phyloP scores from a whole-genome alignment of 1,140 invertebrate species.

The Zophobas morio region DNA sequence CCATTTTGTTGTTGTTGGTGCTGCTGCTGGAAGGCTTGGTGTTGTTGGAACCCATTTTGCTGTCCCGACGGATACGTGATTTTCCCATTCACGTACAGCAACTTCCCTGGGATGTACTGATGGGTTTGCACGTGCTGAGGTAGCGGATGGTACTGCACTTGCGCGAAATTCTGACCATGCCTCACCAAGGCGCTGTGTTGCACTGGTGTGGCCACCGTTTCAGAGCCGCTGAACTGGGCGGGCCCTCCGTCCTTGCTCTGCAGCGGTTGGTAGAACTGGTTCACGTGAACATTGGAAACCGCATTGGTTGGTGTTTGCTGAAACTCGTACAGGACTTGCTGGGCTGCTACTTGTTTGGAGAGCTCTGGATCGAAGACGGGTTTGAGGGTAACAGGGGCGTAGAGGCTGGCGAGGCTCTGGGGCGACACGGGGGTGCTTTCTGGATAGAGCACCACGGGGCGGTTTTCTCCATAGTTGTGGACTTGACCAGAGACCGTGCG shows the following conservation, averaged over 20 bases:
- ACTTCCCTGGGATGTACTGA: conserved; percentile 53
- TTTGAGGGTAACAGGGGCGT: conserved; percentile 29
- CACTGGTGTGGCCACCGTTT: conserved; percentile 55
- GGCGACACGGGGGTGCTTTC: conserved; percentile 19
- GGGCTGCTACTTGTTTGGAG: conserved; percentile 58
- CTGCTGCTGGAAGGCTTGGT: background rate
- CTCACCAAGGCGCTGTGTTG: conserved; percentile 54
- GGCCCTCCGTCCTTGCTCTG: conserved; percentile 7
- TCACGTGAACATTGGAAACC: conserved; percentile 59
- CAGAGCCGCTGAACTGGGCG: conserved; percentile 45
- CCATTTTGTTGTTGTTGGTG: conserved; percentile 14
- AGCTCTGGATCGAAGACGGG: conserved; percentile 53
- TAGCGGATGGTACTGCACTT: conserved; percentile 46
- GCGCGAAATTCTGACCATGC: conserved; percentile 52
- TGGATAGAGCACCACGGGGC: conserved; percentile 35
- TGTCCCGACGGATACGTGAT: conserved; percentile 48
- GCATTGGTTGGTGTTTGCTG: conserved; percentile 60
- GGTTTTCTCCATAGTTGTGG: conserved; percentile 50
- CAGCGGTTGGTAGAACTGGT: conserved; percentile 55
- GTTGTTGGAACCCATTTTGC: conserved; percentile 31
- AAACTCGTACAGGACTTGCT: conserved; percentile 61
- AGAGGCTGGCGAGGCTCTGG: conserved; percentile 13
- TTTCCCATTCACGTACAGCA: conserved; percentile 55
- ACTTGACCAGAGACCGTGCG: conserved; percentile 41
- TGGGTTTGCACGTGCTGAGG: conserved; percentile 50